phyloP scores from a whole-genome alignment of 2,113 vertebrate genomes.

The Mastomys coucha region DNA sequence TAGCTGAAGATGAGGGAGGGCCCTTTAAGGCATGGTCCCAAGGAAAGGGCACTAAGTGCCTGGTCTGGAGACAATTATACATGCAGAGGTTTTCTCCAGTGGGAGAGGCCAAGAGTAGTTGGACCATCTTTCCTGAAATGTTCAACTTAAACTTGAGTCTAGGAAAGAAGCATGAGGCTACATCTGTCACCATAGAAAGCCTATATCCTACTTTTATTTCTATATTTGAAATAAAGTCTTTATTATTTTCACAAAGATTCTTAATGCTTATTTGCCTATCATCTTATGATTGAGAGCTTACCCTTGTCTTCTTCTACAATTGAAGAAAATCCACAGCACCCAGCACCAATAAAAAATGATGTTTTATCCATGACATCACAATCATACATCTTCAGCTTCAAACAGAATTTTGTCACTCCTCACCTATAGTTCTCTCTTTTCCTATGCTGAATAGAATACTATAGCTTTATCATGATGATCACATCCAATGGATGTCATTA shows the following conservation, averaged over 20 bases:
- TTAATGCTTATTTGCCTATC: neutral
- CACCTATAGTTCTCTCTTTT: neutral
- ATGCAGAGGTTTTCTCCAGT: neutral
- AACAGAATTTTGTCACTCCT: neutral
- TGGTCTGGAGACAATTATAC: neutral
- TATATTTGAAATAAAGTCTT: neutral
- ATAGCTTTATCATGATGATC: neutral
- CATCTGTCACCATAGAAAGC: neutral
- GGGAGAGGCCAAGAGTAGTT: neutral
- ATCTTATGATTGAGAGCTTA: neutral
- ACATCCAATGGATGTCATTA: neutral
- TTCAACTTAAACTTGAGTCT: neutral
- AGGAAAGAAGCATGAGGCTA: slow-evolving; percentile 10
- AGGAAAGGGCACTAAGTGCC: neutral
- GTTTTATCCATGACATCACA: neutral
- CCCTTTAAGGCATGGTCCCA: neutral
- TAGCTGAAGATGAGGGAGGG: neutral
- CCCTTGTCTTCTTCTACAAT: neutral
- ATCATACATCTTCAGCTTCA: neutral
- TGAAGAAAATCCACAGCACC: neutral
- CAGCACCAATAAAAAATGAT: neutral
- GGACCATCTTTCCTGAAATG: neutral
- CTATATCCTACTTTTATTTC: neutral
- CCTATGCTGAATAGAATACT: neutral
- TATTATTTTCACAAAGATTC: neutral